phyloP scores from a whole-genome alignment of 2,113 vertebrate genomes.

The Copsychus sechellarum region DNA sequence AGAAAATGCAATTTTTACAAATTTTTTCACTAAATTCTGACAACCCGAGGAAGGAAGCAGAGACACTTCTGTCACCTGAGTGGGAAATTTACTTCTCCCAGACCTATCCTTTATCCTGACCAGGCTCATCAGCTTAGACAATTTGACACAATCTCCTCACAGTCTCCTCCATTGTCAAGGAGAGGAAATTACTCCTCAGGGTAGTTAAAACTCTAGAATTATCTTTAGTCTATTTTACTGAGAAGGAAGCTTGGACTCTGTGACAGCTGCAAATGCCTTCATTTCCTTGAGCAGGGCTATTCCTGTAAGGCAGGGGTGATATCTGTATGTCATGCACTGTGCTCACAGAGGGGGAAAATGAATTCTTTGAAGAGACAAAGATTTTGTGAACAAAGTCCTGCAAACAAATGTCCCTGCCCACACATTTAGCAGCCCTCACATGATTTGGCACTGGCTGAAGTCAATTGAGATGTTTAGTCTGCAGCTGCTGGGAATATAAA shows the following conservation, averaged over 20 bases:
- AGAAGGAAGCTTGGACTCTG: not conserved
- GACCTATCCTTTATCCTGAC: not conserved
- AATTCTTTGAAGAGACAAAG: not conserved
- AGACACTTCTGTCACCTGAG: not conserved
- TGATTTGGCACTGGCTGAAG: not conserved
- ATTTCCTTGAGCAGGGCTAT: accelerated
- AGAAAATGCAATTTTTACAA: not conserved
- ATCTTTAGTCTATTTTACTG: not conserved
- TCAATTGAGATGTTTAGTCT: slow-evolving; percentile 35
- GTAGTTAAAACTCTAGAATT: not conserved
- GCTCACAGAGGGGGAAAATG: not conserved
- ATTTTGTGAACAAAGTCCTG: not conserved
- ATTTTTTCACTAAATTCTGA: not conserved
- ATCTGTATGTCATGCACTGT: not conserved
- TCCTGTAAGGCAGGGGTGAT: not conserved
- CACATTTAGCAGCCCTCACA: not conserved
- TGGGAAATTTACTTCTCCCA: not conserved
- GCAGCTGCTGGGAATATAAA: not conserved
- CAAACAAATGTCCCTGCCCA: not conserved
- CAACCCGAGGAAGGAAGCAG: not conserved
- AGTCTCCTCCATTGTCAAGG: too few species aligned
- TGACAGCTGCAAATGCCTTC: not conserved
- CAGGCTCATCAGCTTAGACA: not conserved
- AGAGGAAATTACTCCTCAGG: not conserved
- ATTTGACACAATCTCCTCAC: not conserved